Evolutionary conservation across 2,888 invertebrate species (phyloP).

Genomic region (Ophion obscuratus): DNA sequence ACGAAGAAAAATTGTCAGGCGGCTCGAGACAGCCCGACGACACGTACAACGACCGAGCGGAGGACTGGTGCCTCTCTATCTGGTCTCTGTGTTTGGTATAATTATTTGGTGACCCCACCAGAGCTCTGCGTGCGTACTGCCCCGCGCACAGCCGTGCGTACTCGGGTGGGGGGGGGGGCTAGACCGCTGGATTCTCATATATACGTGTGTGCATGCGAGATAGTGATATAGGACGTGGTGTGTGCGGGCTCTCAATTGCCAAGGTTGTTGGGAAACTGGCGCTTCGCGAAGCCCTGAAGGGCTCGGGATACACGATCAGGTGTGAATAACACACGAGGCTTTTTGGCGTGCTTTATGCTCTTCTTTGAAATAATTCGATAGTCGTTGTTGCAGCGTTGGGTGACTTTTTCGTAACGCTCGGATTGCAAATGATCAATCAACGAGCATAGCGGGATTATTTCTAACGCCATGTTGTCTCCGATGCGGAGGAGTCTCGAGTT

Average conservation of each 20-base stretch:
- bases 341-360: neutral
- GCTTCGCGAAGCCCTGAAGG: slow-evolving; percentile 25
- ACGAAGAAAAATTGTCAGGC: slow-evolving; percentile 3
- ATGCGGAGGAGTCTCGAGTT: neutral
- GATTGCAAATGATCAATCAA: neutral
- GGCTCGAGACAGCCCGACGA: slow-evolving; percentile 44
- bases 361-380: neutral
- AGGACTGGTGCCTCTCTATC: slow-evolving; percentile 57
- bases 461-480: neutral
- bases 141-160: slow-evolving; percentile 59
- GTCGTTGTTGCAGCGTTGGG: neutral
- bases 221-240: slow-evolving; percentile 30
- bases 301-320: neutral
- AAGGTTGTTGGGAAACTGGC: slow-evolving; percentile 53
- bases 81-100: slow-evolving; percentile 63
- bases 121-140: slow-evolving; percentile 49
- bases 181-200: slow-evolving; percentile 7
- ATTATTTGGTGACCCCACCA: slow-evolving; percentile 70
- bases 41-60: slow-evolving; percentile 59
- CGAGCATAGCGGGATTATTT: too few species aligned
- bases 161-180: slow-evolving; percentile 44
- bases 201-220: neutral
- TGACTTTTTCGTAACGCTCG: neutral
- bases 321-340: neutral
- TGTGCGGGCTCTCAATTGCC: slow-evolving; percentile 16